Percentiles rank a stretch among this genome's conserved stretches.
phyloP scores from a whole-genome alignment of 2,113 vertebrate genomes.

The Atrichornis clamosus region DNA sequence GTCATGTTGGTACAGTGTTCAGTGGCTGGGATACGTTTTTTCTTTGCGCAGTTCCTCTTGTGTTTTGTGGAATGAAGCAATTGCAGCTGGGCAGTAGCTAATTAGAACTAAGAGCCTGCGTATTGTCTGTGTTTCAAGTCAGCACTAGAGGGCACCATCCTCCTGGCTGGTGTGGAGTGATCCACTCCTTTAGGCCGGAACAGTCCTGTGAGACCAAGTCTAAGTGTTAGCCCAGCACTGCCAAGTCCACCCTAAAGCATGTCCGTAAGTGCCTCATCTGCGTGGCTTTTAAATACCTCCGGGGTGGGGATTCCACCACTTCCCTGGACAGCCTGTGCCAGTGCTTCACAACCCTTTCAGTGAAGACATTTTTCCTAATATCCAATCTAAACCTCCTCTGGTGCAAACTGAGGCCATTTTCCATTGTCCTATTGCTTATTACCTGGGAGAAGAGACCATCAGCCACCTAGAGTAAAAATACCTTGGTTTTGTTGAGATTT shows the following conservation, averaged over 20 bases:
- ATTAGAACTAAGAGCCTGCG: not conserved
- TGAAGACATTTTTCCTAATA: not conserved
- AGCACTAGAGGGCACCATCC: not conserved
- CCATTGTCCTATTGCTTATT: not conserved
- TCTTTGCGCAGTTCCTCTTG: not conserved
- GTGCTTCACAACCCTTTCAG: not conserved
- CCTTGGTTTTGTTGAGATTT: not conserved
- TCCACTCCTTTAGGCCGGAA: not conserved
- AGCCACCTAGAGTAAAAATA: not conserved
- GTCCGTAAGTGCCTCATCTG: not conserved
- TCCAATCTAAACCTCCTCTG: not conserved
- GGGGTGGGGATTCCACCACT: not conserved
- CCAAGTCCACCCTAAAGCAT: not conserved
- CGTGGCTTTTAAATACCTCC: not conserved
- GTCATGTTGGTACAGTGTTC: not conserved
- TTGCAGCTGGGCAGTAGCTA: not conserved
- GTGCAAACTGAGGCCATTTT: not conserved
- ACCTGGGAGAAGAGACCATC: not conserved
- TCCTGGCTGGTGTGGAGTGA: not conserved
- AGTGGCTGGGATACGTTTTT: not conserved
- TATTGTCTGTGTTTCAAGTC: not conserved
- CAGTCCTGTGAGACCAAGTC: not conserved
- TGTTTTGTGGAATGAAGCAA: not conserved
- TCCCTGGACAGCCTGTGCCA: not conserved
- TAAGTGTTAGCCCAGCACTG: not conserved